Evolutionary conservation across 2,113 vertebrate genomes (phyloP), one percentile per base, ranked within the genome.

Genomic region (Nothobranchius furzeri): DNA sequence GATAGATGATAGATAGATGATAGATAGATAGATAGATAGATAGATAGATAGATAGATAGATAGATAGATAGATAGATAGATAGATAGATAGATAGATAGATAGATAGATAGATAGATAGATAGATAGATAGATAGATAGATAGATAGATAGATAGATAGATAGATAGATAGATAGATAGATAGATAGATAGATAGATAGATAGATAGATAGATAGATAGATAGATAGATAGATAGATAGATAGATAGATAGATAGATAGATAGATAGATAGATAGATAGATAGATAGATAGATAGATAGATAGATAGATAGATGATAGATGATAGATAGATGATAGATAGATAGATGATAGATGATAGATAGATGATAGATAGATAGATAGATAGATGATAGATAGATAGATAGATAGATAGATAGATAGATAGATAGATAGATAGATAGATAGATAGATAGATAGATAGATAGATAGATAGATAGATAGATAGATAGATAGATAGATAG

Each of bases 91-190:
- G 40, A 43, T n/a, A 36, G 54, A 66, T 11, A 68, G 68, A 56
- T 12, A 60, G 70, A 61, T 12, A 65, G 65, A 64, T 8, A 56
- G 66, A 56, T 24, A 69, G 70, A 70, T 12, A 69, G 57, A 67
- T 24, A 35, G 36, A 70, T 37, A 73, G 8, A 64, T 14, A 46
- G 42, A 61, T 13, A 52, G 46, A 57, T 59, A 51, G 45, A 64
- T n/a, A 50, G 48, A 51, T 24, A 46, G 60, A 72, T 15, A 70
- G 68, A 60, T 12, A 61, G 70, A 66, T 10, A 57, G 56, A 55
- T 4, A 30, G 30, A 52, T 36, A 75, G 35, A 61, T 57, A 59
- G 30, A 12, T 13, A 25, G 5, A 24, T 9, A 55, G 30, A 54
- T 12, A 54, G 70, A 61, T 9, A 57, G 65, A 60, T 6, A 52